phyloP scores from a whole-genome alignment of 1,140 invertebrate species.

The Cydia fagiglandana region DNA sequence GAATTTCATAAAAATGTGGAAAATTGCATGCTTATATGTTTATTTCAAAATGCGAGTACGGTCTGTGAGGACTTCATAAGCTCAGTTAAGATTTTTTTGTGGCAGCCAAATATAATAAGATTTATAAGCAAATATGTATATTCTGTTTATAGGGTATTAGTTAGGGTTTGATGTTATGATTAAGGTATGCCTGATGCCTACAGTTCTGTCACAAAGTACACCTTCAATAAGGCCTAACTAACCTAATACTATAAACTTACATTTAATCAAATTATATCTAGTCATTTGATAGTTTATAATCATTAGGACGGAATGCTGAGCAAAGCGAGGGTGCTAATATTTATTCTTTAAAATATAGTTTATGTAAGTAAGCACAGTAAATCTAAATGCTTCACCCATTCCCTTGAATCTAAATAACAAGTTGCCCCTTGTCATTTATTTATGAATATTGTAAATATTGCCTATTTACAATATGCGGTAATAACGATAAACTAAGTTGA shows the following conservation, averaged over 20 bases:
- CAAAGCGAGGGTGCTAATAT: too few species aligned
- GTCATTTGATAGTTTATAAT: too few species aligned
- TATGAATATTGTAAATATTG: too few species aligned
- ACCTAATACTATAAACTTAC: too few species aligned
- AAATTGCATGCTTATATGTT: constrained; percentile 17
- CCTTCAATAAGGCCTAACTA: too few species aligned
- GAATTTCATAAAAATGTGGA: constrained; percentile 6
- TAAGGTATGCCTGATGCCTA: too few species aligned
- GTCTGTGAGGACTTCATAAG: neutral
- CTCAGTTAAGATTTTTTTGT: neutral
- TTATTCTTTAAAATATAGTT: too few species aligned
- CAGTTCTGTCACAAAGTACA: too few species aligned
- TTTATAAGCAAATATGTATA: neutral
- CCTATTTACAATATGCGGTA: neutral
- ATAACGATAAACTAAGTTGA: neutral
- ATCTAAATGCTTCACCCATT: neutral
- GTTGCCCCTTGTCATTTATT: neutral
- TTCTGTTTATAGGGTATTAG: neutral
- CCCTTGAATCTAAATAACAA: neutral
- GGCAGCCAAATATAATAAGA: neutral
- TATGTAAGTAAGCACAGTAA: too few species aligned
- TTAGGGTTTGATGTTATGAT: too few species aligned
- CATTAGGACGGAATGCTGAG: too few species aligned
- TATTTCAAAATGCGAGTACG: neutral
- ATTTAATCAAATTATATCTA: too few species aligned